Evolutionary conservation across 2,888 invertebrate genomes (phyloP), one percentile per base, ranked within the genome.

Genomic region (Phengaris arion): DNA sequence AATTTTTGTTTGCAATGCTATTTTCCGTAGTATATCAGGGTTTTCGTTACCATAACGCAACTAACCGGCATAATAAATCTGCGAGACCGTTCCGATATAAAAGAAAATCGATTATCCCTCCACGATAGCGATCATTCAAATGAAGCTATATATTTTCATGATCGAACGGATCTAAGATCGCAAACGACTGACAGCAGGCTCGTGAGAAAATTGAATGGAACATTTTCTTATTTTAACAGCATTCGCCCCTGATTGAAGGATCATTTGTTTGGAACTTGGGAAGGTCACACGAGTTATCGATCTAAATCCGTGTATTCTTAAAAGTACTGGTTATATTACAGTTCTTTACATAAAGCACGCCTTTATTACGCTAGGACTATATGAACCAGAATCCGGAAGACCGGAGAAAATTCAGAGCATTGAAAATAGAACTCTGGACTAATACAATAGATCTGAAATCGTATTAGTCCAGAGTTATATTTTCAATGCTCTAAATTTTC

Each of bases 81-180:
- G 83, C 89, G 89, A 92, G 92, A 91, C 92, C 85, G 91, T 93
- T 92, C 92, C 92, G 90, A 91, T 93, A 91, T 91, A 92, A 91
- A 92, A 91, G 92, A 92, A 93, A 93, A 92, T 89, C 92, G 93
- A 93, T 93, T 93, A 93, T 89, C 92, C 89, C 91, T 91, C 90
- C 83, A 84, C 88, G 93, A 93, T 93, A 92, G 90, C 86, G 89
- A 93, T 93, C 91, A 88, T 85, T 89, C 84, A 91, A 91, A 91
- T 89, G 89, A 90, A 92, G 91, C 93, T 89, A 92, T 93, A 93
- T 92, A 93, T 93, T 93, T 91, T 93, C 93, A 92, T 92, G 92
- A 93, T 92, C 90, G 91, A 92, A 82, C 87, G 89, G 86, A 87
- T 90, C 88, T 85, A 87, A 90, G 90, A 93, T 92, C 92, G 87